phyloP scores from a whole-genome alignment of 53 echinoderm and acorn worm genomes.

The Echinarachnius parma region DNA sequence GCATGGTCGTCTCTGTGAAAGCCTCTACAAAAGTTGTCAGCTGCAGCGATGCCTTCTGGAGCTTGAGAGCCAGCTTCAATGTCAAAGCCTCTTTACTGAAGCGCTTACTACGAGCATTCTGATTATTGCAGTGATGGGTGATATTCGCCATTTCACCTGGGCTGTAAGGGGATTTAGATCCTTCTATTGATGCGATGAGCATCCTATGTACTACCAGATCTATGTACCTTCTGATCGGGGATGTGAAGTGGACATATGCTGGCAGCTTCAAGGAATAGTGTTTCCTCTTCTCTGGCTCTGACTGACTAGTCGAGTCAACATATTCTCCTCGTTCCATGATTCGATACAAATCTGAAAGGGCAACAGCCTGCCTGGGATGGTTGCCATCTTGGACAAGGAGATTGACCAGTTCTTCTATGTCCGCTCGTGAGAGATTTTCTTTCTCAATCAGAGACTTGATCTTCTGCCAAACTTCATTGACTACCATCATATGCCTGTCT shows the following conservation, averaged over 20 bases:
- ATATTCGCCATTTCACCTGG: constrained; percentile 66
- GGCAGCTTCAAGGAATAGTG: constrained; percentile 57
- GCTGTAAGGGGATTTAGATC: constrained; percentile 54
- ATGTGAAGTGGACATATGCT: constrained; percentile 63
- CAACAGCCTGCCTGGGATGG: constrained; percentile 69
- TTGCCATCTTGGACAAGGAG: constrained; percentile 63
- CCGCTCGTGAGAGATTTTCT: constrained; percentile 23
- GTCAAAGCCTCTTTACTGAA: constrained; percentile 57
- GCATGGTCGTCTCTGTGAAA: constrained; percentile 44
- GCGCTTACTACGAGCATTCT: constrained; percentile 52
- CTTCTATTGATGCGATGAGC: constrained; percentile 48
- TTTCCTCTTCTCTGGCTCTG: constrained; percentile 15
- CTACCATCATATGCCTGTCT: background rate
- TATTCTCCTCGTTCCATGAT: constrained; percentile 65
- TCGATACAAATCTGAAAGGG: constrained; percentile 45
- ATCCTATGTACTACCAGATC: constrained; percentile 87
- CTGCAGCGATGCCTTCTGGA: constrained; percentile 64
- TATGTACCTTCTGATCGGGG: constrained; percentile 77
- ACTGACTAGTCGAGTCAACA: constrained; percentile 58
- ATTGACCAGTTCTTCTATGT: constrained; percentile 54
- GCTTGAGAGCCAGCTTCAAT: constrained; percentile 67
- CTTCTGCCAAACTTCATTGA: constrained; percentile 5
- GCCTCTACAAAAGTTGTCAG: constrained; percentile 52
- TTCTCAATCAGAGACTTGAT: background rate
- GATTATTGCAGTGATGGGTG: constrained; percentile 68